Percentiles rank a stretch among this genome's conserved stretches.
Evolutionary conservation across 1,140 invertebrate genomes (phyloP).

Genomic region (Drosophila sechellia): DNA sequence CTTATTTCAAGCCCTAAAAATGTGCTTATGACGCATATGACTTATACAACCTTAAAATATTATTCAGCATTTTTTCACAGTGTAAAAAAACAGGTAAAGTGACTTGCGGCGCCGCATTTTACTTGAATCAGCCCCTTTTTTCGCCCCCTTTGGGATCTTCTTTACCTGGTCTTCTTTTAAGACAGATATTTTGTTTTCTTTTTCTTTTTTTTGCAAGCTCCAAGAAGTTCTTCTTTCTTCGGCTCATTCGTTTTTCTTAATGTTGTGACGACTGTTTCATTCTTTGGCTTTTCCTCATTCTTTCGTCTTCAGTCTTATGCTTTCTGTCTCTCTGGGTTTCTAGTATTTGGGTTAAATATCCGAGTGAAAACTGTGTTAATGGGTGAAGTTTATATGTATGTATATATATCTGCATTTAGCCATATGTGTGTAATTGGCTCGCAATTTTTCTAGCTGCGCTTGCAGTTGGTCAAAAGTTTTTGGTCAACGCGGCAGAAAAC

Average conservation of each 20-base stretch:
- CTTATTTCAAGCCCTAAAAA: neutral
- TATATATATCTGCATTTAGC: slow-evolving; percentile 38
- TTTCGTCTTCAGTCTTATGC: slow-evolving; percentile 19
- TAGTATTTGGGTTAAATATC: slow-evolving; percentile 72
- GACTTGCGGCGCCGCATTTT: slow-evolving; percentile 38
- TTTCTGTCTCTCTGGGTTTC: slow-evolving; percentile 24
- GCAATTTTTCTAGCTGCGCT: slow-evolving; percentile 37
- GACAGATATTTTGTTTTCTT: neutral
- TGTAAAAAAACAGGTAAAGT: slow-evolving; percentile 37
- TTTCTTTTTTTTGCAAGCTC: slow-evolving; percentile 3
- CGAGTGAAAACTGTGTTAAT: slow-evolving; percentile 73
- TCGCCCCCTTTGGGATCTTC: neutral
- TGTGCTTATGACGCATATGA: no score
- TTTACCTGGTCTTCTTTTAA: slow-evolving; percentile 9
- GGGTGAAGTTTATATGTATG: slow-evolving; percentile 70
- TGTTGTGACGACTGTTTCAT: slow-evolving; percentile 24
- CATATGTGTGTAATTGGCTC: slow-evolving; percentile 7
- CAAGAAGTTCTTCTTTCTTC: slow-evolving; percentile 11
- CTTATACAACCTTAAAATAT: no score
- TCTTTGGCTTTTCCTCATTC: slow-evolving; percentile 16
- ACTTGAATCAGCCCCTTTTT: slow-evolving; percentile 9
- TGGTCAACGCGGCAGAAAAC: slow-evolving; percentile 16
- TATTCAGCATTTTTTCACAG: neutral
- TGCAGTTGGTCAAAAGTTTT: slow-evolving; percentile 22
- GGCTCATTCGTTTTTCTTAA: slow-evolving; percentile 27